These are phyloP conservation scores for Polyodon spathula DNA, from an alignment of 2,113 vertebrate genomes.

Conservation along the genomic window DNA sequence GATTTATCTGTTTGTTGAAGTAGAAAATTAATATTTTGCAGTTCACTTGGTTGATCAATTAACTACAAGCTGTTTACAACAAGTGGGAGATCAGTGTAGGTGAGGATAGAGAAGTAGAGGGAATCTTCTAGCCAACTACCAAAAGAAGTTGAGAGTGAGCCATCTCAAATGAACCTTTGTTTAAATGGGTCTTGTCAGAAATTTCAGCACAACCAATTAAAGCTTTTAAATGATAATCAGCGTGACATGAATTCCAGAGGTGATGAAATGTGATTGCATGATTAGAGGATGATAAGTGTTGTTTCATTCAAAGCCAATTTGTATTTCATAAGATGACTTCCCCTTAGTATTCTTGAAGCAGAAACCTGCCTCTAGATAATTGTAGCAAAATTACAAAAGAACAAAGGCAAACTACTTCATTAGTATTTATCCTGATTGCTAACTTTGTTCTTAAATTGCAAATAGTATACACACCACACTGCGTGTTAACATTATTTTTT, in stretches of 20 bases:
- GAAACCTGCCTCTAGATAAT: too few relatives aligned
- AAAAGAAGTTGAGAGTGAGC: conserved; percentile 56
- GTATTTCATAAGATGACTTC: conserved; percentile 49
- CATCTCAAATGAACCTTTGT: conserved; percentile 55
- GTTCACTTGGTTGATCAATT: conserved; percentile 99
- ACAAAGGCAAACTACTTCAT: too few relatives aligned
- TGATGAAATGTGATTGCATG: conserved; percentile 59
- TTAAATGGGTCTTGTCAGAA: conserved; percentile 48
- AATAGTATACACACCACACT: too few relatives aligned
- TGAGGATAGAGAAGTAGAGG: conserved; percentile 78
- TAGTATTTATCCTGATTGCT: too few relatives aligned
- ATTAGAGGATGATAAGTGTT: conserved; percentile 59
- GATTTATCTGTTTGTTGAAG: conserved; percentile 99
- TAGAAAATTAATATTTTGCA: conserved; percentile 99
- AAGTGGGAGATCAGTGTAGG: conserved; percentile 77
- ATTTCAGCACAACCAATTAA: conserved; percentile 75
- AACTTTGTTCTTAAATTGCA: too few relatives aligned
- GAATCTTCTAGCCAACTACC: conserved; percentile 65
- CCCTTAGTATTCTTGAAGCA: conserved; percentile 71
- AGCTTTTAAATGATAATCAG: conserved; percentile 68
- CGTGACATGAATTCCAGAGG: conserved; percentile 66
- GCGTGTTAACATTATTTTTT: too few relatives aligned
- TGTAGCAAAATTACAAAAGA: too few relatives aligned
- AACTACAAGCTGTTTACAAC: conserved; percentile 98
- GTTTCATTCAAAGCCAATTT: conserved; percentile 55